These are phyloP conservation scores for Eurystomus glaucurus DNA, from an alignment of 2,797 vertebrate species.

Conservation along the genomic window DNA sequence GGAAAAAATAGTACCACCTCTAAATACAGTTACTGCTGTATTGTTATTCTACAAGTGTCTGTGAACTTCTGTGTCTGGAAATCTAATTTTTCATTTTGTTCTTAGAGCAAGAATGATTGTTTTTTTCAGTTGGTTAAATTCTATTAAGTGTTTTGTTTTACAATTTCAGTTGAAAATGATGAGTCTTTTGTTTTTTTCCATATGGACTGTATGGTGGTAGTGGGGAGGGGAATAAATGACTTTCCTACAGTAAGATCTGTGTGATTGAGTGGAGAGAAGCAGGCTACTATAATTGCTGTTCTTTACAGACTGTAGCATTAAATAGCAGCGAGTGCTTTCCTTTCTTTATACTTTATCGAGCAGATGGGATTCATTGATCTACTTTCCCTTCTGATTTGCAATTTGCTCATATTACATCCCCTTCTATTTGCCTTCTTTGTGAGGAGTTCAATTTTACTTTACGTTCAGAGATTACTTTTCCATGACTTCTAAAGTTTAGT, in stretches of 20 bases:
- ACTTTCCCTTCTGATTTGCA: constrained; percentile 6
- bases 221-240: neutral
- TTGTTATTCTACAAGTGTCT: neutral
- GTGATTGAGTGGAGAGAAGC: neutral
- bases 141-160: neutral
- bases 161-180: neutral
- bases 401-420: neutral
- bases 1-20: neutral
- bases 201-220: neutral
- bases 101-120: neutral
- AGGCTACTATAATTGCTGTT: neutral
- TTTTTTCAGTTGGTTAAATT: neutral
- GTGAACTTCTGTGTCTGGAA: neutral
- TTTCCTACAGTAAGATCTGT: neutral
- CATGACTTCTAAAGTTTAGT: constrained; percentile 21
- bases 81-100: neutral
- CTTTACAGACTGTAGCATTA: neutral
- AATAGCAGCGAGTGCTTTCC: neutral
- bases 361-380: constrained; percentile 47
- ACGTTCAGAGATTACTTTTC: constrained; percentile 19
- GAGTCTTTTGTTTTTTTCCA: neutral
- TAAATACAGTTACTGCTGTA: neutral
- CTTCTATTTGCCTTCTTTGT: constrained; percentile 17
- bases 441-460: constrained; percentile 17
- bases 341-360: constrained; percentile 34